Base-by-base conservation (phyloP, 2,113 vertebrate species). In the Anarhynchus alexandrinus region DNA sequence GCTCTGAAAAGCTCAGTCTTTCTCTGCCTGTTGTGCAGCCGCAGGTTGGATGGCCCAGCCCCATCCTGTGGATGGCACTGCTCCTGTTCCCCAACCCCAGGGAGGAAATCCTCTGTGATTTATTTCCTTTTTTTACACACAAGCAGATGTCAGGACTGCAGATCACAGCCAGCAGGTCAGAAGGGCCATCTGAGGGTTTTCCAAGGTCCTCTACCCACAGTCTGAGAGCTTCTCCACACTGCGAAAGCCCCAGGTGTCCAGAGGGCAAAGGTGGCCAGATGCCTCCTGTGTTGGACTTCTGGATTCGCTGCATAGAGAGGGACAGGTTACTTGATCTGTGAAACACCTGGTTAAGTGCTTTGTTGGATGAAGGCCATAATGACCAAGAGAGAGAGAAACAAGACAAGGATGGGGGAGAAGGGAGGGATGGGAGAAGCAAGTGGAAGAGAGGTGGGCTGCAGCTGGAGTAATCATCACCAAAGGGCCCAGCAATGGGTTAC, bases 281-380 rank as follows among this genome's bases (percentile, higher is more conserved):
- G 76, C 67, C 88, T 94, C 55, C 79, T 34, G 79, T 0, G 0
- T 49, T 1, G 1, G 66, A 69, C 21, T 17, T 89, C 74, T 10
- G 0, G 65, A 84, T 71, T 27, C 0, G 0, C 90, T 0, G 0
- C 30, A 1, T 0, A 1, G 65, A 86, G 72, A 84, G 72, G 55
- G 23, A 80, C 91, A 66, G 55, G 90, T 91, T 82, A 80, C 70
- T 57, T 25, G 18, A 62, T 81, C 2, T 1, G 6, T 77, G 74
- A 43, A 94, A 95, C 96, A 97, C 95, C 91, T 96, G 96, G 87
- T 71, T 94, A 96, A 94, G 93, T 96, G 93, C 86, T 96, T 82
- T 93, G 54, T 59, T 96, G 93, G 91, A 96, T 0, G 2, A 43
- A 89, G 89, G 93, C 91, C 91, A 95, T 38, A 71, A 65, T 4